A percentile compares a stretch with the other conserved stretches of the same genome.
Evolutionary conservation across 2,888 invertebrate genomes (phyloP).

Genomic region (Caenorhabditis sp.): DNA sequence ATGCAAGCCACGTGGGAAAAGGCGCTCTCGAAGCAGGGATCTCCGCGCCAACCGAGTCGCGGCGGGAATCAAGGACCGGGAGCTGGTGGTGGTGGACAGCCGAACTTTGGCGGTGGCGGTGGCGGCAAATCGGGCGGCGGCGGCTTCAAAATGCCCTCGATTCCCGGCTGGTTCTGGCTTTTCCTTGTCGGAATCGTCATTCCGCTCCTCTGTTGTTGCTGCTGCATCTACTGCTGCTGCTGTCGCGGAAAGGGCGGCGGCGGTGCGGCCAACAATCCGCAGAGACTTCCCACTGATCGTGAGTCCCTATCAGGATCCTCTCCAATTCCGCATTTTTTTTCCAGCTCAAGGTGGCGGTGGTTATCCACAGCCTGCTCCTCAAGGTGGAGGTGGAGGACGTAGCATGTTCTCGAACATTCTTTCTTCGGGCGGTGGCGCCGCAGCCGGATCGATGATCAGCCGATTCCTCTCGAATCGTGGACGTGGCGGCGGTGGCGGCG

Average conservation of each 20-base stretch:
- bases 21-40: conserved; percentile 70
- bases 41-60: conserved; percentile 47
- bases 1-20: conserved; percentile 70
- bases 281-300: conserved; percentile 55
- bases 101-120: conserved; percentile 29
- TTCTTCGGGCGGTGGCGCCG: conserved; percentile 61
- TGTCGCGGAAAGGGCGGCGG: conserved; percentile 69
- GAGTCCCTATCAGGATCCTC: background rate
- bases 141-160: conserved; percentile 59
- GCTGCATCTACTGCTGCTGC: conserved; percentile 75
- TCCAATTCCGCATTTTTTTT: background rate
- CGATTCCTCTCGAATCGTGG: conserved; percentile 57
- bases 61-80: conserved; percentile 40
- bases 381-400: conserved; percentile 22
- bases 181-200: conserved; percentile 69
- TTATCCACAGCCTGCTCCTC: conserved; percentile 33
- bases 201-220: conserved; percentile 75
- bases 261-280: conserved; percentile 56
- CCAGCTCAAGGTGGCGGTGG: conserved; percentile 43
- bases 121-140: conserved; percentile 25
- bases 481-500: conserved; percentile 20
- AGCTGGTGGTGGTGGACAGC: conserved; percentile 7
- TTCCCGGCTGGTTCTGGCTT: conserved; percentile 67
- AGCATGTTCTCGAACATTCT: conserved; percentile 55
- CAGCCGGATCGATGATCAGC: conserved; percentile 62